These are phyloP conservation scores for Xiphophorus couchianus DNA, from an alignment of 2,113 vertebrate species.

Conservation along the genomic window DNA sequence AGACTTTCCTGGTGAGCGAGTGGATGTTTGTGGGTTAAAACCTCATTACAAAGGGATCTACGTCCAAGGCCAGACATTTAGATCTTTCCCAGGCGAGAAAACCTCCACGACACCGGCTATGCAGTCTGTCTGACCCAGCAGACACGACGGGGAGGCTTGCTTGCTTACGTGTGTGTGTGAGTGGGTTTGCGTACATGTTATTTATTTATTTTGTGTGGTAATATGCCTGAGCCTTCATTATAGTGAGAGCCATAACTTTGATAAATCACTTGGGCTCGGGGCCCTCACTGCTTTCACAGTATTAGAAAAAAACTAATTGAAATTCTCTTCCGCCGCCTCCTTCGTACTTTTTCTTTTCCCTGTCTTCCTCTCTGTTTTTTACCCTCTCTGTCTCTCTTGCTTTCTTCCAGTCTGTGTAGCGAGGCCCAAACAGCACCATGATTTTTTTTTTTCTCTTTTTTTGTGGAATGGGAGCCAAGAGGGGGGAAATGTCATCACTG, in stretches of 20 bases:
- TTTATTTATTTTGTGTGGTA: constrained; percentile 76
- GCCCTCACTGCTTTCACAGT: constrained; percentile 79
- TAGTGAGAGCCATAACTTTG: constrained; percentile 81
- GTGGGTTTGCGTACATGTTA: constrained; percentile 49
- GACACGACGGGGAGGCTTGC: constrained; percentile 33
- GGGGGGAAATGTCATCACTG: constrained; percentile 77
- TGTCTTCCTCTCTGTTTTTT: constrained; percentile 26
- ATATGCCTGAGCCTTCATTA: constrained; percentile 84
- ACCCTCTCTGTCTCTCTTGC: constrained; percentile 26
- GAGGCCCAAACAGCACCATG: constrained; percentile 52
- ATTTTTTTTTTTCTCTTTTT: constrained; percentile 28
- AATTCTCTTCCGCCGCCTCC: constrained; percentile 71
- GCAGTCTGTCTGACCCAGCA: constrained; percentile 50
- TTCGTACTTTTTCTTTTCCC: constrained; percentile 31
- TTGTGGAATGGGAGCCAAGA: constrained; percentile 62
- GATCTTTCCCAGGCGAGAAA: constrained; percentile 48
- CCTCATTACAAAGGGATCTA: constrained; percentile 57
- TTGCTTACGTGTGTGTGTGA: constrained; percentile 15
- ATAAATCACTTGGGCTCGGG: constrained; percentile 82
- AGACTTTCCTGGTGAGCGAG: constrained; percentile 15
- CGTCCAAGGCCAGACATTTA: constrained; percentile 63
- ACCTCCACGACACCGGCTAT: constrained; percentile 37
- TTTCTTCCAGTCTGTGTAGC: constrained; percentile 33
- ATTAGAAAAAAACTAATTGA: constrained; percentile 83
- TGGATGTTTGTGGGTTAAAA: constrained; percentile 31